Conservation (phyloP, 2,113 vertebrate genomes). For the Ammodytes marinus region DNA sequence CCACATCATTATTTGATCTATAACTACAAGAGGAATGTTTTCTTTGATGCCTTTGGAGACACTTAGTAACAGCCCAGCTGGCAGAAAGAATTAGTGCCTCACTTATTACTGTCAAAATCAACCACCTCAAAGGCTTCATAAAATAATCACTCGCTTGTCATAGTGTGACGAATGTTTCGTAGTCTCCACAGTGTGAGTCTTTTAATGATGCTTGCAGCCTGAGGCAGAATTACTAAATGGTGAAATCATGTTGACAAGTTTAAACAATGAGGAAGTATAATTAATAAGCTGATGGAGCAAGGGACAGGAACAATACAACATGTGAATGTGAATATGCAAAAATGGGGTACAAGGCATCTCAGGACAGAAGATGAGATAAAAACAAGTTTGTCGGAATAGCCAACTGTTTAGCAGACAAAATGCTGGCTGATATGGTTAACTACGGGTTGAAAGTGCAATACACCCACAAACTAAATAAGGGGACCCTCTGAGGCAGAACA, state of each 20-base stretch:
- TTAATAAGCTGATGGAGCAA: not conserved
- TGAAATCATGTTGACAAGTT: constrained; percentile 54
- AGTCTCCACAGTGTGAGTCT: constrained; percentile 36
- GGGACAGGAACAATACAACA: constrained; percentile 11
- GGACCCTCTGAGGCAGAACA: constrained; percentile 62
- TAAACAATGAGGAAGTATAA: constrained; percentile 34
- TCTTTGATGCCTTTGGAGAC: constrained; percentile 29
- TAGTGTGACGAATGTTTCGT: constrained; percentile 27
- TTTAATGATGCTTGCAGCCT: constrained; percentile 36
- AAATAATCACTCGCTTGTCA: constrained; percentile 42
- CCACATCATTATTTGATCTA: constrained; percentile 18
- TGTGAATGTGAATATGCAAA: constrained; percentile 30
- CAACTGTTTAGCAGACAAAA: not conserved
- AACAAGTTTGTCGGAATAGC: not conserved
- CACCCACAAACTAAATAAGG: constrained; percentile 32
- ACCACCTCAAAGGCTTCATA: constrained; percentile 49
- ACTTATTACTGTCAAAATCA: constrained; percentile 22
- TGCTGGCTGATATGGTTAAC: no score
- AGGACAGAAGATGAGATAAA: not conserved
- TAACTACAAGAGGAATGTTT: constrained; percentile 38
- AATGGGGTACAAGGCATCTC: not conserved
- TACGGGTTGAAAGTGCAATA: constrained; percentile 39
- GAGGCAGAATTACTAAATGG: constrained; percentile 43
- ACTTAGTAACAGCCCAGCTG: constrained; percentile 25
- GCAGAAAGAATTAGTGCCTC: constrained; percentile 24